Conservation (phyloP, 2,888 invertebrate species). For the Lacanobia oleracea region DNA sequence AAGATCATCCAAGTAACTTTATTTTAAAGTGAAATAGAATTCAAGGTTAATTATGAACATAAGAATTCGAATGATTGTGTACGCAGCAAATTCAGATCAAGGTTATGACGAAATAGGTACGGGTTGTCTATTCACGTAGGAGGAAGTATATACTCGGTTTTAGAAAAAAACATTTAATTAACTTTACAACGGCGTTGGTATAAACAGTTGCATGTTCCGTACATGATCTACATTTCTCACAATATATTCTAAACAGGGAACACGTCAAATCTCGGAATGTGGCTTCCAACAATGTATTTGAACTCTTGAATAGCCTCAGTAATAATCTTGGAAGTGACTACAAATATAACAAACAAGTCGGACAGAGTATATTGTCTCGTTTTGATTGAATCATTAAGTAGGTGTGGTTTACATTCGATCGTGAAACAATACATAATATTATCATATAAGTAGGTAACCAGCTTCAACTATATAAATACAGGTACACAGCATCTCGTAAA, state of each 20-base stretch:
- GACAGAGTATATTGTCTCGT: constrained; percentile 30
- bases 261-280: constrained; percentile 60
- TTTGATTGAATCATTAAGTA: constrained; percentile 36
- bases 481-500: constrained; percentile 18
- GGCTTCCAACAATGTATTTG: constrained; percentile 55
- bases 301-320: constrained; percentile 59
- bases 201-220: constrained; percentile 71
- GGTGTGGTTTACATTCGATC: constrained; percentile 49
- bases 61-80: constrained; percentile 5
- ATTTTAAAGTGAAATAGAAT: constrained; percentile 19
- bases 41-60: constrained; percentile 28
- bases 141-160: constrained; percentile 47
- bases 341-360: constrained; percentile 25
- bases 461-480: constrained; percentile 20
- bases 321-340: constrained; percentile 39
- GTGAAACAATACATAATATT: constrained; percentile 9
- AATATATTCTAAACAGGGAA: constrained; percentile 54
- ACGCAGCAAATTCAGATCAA: constrained; percentile 18
- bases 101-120: constrained; percentile 13
- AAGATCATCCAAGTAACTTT: background rate
- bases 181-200: constrained; percentile 83
- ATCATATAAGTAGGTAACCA: constrained; percentile 24
- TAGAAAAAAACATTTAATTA: constrained; percentile 84
- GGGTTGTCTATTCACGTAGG: constrained; percentile 7
- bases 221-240: constrained; percentile 43